phyloP scores from a whole-genome alignment of 2,797 vertebrate genomes.

The Pipistrellus nathusii region DNA sequence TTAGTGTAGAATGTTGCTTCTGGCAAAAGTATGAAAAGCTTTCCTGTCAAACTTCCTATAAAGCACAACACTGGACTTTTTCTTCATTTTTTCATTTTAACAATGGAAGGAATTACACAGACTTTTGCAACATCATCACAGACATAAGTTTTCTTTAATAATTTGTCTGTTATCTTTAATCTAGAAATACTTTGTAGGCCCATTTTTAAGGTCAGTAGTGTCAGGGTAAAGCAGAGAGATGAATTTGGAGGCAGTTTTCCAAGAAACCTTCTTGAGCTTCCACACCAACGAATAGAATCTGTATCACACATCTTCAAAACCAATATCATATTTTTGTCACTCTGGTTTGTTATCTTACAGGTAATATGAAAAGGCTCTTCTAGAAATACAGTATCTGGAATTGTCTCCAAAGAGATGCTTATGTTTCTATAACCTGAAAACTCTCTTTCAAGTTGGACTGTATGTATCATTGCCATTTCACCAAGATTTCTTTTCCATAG shows the following conservation, averaged over 20 bases:
- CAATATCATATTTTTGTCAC: slow-evolving; percentile 50
- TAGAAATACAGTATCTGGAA: slow-evolving; percentile 51
- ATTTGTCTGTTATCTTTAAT: slow-evolving; percentile 51
- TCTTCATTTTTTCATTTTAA: slow-evolving; percentile 47
- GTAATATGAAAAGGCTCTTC: slow-evolving; percentile 67
- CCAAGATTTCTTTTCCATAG: slow-evolving; percentile 97
- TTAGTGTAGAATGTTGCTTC: slow-evolving; percentile 20
- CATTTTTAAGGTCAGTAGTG: slow-evolving; percentile 92
- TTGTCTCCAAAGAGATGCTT: slow-evolving; percentile 41
- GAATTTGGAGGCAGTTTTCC: slow-evolving; percentile 89
- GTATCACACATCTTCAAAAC: slow-evolving; percentile 95
- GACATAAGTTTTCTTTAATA: slow-evolving; percentile 94
- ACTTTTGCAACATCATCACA: slow-evolving; percentile 90
- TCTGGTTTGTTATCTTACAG: slow-evolving; percentile 69
- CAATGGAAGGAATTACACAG: slow-evolving; percentile 7
- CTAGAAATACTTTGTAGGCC: slow-evolving; percentile 95
- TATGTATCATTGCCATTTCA: slow-evolving; percentile 42
- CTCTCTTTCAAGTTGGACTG: slow-evolving; percentile 50
- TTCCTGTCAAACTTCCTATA: slow-evolving; percentile 20
- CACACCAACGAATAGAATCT: slow-evolving; percentile 94
- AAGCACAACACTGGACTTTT: slow-evolving; percentile 20
- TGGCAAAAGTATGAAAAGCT: background rate
- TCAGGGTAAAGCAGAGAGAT: slow-evolving; percentile 93
- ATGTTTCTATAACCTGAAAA: background rate
- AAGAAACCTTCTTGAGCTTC: slow-evolving; percentile 89